Evolutionary conservation across 23 tunicate species (phyloP).

Genomic region (Styela clava): DNA sequence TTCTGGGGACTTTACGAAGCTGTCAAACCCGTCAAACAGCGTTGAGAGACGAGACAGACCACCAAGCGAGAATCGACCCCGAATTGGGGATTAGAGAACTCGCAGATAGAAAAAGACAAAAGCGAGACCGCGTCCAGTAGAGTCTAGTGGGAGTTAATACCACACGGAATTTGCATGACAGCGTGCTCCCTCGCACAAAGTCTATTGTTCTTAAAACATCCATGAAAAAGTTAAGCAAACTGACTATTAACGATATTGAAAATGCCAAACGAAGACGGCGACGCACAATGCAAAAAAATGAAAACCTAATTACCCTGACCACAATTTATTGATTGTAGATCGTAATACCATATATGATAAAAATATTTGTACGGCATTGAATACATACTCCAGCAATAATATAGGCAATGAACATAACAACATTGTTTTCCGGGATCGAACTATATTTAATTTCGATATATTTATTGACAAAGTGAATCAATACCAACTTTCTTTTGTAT

Average conservation of each 20-base stretch:
- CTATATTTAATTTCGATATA: too few species aligned
- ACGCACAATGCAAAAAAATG: too few species aligned
- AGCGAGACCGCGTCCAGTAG: background rate
- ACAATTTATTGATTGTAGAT: too few species aligned
- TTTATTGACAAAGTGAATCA: too few species aligned
- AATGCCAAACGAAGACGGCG: background rate
- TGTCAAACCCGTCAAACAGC: background rate
- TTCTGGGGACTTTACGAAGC: slow-evolving; percentile 1
- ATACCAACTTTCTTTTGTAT: too few species aligned
- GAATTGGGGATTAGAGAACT: slow-evolving; percentile 13
- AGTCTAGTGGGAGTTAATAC: slow-evolving; percentile 3
- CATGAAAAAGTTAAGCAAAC: background rate
- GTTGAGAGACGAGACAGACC: background rate
- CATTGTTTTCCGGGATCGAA: too few species aligned
- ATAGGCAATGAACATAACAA: too few species aligned
- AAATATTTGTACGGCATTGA: too few species aligned
- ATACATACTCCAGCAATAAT: too few species aligned
- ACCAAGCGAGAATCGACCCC: slow-evolving; percentile 5
- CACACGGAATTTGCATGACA: slow-evolving; percentile 18
- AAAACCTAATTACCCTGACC: too few species aligned
- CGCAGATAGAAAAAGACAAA: background rate
- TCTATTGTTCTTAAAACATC: background rate
- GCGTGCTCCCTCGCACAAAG: background rate
- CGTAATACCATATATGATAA: too few species aligned
- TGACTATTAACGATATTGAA: background rate